Conservation (phyloP, 2,113 vertebrate genomes). For the Ictidomys tridecemlineatus region DNA sequence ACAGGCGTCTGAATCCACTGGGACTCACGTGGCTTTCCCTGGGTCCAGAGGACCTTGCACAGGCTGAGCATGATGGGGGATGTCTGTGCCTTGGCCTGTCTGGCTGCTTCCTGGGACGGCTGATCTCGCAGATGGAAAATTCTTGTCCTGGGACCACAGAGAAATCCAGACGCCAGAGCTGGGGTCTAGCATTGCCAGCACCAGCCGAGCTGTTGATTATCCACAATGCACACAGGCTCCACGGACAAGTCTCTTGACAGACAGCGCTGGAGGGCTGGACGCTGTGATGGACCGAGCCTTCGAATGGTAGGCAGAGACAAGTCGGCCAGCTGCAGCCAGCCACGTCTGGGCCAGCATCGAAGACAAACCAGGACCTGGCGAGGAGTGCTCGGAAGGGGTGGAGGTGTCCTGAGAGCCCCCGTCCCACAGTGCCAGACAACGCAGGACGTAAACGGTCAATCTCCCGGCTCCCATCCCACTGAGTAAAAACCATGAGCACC, state of each 20-base stretch:
- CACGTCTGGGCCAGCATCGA: too few relatives aligned
- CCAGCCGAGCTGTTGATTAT: background rate
- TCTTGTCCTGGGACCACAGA: background rate
- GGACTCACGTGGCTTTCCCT: background rate
- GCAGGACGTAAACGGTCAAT: background rate
- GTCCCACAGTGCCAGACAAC: background rate
- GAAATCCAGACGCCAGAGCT: background rate
- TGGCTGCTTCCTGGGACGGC: background rate
- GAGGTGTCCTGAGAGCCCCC: background rate
- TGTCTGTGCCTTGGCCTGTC: background rate
- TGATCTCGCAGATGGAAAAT: background rate
- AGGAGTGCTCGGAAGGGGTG: fast-evolving
- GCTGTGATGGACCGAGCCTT: background rate
- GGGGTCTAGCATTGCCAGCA: background rate
- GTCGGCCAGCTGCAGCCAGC: too few relatives aligned
- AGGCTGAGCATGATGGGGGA: fast-evolving
- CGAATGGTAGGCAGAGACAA: background rate
- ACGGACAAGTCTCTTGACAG: background rate
- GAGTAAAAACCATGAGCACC: background rate
- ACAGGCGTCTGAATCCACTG: fast-evolving
- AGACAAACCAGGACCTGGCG: background rate
- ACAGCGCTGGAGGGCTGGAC: background rate
- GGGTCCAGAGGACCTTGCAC: background rate
- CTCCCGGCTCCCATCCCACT: fast-evolving
- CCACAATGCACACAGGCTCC: background rate